phyloP scores from a whole-genome alignment of 2,888 invertebrate genomes.

The Micoletzkya japonica region DNA sequence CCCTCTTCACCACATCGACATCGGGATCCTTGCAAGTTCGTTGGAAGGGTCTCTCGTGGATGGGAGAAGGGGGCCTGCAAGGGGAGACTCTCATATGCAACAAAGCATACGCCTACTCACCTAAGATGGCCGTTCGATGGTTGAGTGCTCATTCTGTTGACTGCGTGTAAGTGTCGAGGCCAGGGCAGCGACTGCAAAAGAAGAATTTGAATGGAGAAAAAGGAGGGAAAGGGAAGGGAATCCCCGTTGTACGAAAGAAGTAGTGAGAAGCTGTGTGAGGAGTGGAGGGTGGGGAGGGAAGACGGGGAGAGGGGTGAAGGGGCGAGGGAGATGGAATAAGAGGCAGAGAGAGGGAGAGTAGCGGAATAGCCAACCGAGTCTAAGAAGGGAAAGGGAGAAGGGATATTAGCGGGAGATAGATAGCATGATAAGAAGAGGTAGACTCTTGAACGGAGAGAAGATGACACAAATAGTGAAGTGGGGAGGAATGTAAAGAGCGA shows the following conservation, averaged over 20 bases:
- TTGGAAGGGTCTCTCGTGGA: conserved; percentile 19
- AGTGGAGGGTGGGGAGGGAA: background rate
- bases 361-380: no score
- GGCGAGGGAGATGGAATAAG: background rate
- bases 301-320: conserved; percentile 3
- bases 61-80: conserved; percentile 13
- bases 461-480: background rate
- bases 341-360: background rate
- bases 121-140: no score
- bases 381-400: background rate
- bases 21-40: conserved; percentile 9
- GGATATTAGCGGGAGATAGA: background rate
- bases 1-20: conserved; percentile 8
- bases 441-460: conserved; percentile 1
- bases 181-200: background rate
- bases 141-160: no score
- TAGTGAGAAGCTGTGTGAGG: background rate
- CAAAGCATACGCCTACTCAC: background rate
- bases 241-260: background rate
- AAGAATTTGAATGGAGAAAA: background rate
- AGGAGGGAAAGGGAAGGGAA: background rate
- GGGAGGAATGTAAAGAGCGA: conserved; percentile 1
- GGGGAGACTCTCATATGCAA: background rate
- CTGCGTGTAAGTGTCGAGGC: no score
- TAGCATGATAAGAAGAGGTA: background rate